Evolutionary conservation across 2,113 vertebrate species (phyloP), one percentile per base, ranked within the genome.

Genomic region (Pseudorhombus dupliciocellatus): DNA sequence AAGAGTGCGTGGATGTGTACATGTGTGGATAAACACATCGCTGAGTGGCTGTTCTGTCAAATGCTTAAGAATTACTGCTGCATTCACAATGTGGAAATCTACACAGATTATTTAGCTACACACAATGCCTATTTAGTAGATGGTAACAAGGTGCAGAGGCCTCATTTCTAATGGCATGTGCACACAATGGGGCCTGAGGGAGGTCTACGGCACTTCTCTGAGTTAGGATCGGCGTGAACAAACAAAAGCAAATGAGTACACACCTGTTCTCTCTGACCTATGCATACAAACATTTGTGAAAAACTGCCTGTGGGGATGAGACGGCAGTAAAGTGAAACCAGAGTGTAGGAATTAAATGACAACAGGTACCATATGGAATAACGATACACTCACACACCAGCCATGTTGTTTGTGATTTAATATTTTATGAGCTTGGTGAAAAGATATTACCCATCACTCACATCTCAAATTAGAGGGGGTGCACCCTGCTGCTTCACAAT

Each of bases 1-100:
- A 54, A 70, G 26, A 63, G 42, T 62, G 18, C 34, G n/a, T n/a
- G n/a, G n/a, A n/a, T n/a, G n/a, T n/a, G n/a, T n/a, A 81, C 12
- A 26, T 30, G 59, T 42, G 22, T 24, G 2, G 9, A 37, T 22
- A 26, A 28, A 73, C 30, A 73, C 14, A 22, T 54, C 5, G 2
- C 25, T 53, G 69, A 53, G 51, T 56, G 7, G 37, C n/a, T 28
- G 52, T 46, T 46, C 31, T 54, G 53, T 26, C n/a, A 64, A 50
- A 74, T 50, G 22, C 12, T 20, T 54, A 14, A 26, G 37, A 25
- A 79, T 72, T 57, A 72, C 63, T 55, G 68, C 31, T 56, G 40
- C 24, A 61, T 20, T 56, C 15, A 50, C 9, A 69, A 56, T 20
- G 28, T 55, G 30, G 26, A 53, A 63, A 76, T 59, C 14, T 11